Evolutionary conservation across 1,140 invertebrate genomes (phyloP), one percentile per base, ranked within the genome.

Genomic region (Carposina sasakii): DNA sequence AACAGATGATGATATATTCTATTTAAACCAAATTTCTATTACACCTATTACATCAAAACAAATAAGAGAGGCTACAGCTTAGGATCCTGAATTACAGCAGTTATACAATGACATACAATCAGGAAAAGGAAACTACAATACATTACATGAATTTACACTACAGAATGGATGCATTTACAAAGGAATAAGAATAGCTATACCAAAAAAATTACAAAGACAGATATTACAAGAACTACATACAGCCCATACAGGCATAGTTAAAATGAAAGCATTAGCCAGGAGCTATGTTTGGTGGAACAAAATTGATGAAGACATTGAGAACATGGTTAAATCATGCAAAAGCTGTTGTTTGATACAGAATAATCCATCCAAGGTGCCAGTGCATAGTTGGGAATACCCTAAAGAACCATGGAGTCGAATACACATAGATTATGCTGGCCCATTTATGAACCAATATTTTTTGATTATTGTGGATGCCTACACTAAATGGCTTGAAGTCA

Each of bases 211-310:
- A 4, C 30, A 55, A 31, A 4, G 64, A 15, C 19, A 49, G 8
- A 50, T 78, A n/a, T 34, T 78, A 16, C 49, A 46, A 6, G 65
- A 79, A 37, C 46, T 88, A 10, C 83, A 88, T 61, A 36, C 52
- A 22, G 64, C 53, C 17, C 87, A 88, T 56, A 43, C 68, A 9
- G 85, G 84, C 4, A 76, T 87, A 8, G 73, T 78, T 2, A 70
- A 74, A 48, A 88, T 87, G 76, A 88, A 88, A 61, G 52, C 61
- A 1, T 34, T 86, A 13, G 86, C 86, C n/a, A 43, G 82, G 17
- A 61, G 52, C 19, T 76, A 81, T 54, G 60, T 86, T 12, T 88
- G 67, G 59, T 88, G 79, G 76, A 73, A 73, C 21, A 55, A 65
- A 3, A 76, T 88, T 1, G 75, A 88, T 50, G 20, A 53, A 19